A percentile compares a stretch with the other conserved stretches of the same genome.
Evolutionary conservation across 2,113 vertebrate genomes (phyloP).

Genomic region (Terrapene triunguis): DNA sequence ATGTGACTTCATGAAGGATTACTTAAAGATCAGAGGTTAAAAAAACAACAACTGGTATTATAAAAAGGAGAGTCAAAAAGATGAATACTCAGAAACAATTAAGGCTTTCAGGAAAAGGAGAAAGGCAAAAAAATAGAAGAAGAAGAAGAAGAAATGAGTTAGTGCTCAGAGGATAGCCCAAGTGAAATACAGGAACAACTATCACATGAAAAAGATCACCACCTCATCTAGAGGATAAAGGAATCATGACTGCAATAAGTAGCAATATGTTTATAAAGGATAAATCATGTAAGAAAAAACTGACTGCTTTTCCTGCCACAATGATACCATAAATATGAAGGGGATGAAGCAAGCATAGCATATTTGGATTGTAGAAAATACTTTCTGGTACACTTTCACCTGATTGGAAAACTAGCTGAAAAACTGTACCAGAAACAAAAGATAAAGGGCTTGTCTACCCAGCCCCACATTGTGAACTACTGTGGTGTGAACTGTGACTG

Average conservation of each 20-base stretch:
- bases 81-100: background rate
- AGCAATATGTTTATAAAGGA: background rate
- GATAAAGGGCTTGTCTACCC: background rate
- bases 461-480: background rate
- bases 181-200: background rate
- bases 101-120: background rate
- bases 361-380: background rate
- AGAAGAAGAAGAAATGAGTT: background rate
- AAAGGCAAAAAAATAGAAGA: background rate
- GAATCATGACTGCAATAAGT: background rate
- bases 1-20: background rate
- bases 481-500: background rate
- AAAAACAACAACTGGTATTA: background rate
- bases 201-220: background rate
- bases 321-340: background rate
- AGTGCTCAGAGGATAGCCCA: background rate
- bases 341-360: background rate
- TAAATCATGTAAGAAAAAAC: background rate
- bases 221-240: background rate
- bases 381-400: background rate
- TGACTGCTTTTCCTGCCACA: background rate
- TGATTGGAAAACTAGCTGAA: background rate
- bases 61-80: background rate
- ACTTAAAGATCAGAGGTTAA: background rate
- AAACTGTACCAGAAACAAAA: background rate